Evolutionary conservation across 2,113 vertebrate species (phyloP), one percentile per base, ranked within the genome.

Genomic region (Mixornis gularis): DNA sequence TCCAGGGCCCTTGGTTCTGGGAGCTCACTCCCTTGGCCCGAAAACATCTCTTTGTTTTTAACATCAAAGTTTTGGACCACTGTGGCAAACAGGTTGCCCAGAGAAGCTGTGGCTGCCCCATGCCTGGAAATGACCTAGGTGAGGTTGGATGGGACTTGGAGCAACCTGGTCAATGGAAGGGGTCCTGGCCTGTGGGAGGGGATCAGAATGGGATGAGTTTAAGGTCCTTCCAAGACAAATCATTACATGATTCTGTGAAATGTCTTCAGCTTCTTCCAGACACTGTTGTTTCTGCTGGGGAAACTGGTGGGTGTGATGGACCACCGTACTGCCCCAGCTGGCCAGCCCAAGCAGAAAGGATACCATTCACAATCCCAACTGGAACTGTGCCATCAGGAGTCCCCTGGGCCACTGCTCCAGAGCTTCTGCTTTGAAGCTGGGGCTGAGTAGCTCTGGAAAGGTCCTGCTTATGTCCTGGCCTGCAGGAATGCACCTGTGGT

Each of bases 321-420:
- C 26, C 13, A 3, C 36, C 36, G 79, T 58, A 20, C 46, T 3
- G 2, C 46, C 32, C 22, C 64, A 65, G 27, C 59, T 69, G 56
- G 44, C 25, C 51, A 52, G 25, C 59, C 48, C n/a, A 13, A 32
- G 32, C 22, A 41, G 63, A 26, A 34, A 30, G 51, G 59, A 46
- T 56, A 15, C 29, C 3, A 3, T 55, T 78, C 1, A 1, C 40
- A n/a, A 10, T 66, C 65, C 52, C 19, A 36, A 2, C 40, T 44
- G 56, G 30, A 60, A 12, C 30, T 68, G 25, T 38, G 40, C 43
- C 40, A n/a, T 19, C 19, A 43, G n/a, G 25, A 80, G 27, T 36
- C 36, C 49, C 36, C 52, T 0, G 1, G 21, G 30, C 10, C 22
- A 24, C 25, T 2, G 0, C 43, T 60, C 43, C 29, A 36, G 44